Conservation (phyloP, 2,113 vertebrate genomes). For the Himantopus leucocephalus region DNA sequence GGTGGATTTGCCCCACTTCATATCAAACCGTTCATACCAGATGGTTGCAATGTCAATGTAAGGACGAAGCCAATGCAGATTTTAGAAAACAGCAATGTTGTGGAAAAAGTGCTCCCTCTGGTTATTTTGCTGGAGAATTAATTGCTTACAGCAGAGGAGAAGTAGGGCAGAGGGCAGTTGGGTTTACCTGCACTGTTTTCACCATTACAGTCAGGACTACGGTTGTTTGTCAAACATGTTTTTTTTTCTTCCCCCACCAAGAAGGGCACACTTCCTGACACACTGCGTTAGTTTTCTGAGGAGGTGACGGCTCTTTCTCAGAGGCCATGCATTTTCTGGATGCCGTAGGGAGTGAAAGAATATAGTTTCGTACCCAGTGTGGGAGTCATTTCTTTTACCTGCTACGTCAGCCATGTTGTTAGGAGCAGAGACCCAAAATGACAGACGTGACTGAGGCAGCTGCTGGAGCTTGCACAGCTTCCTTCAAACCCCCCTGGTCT, state of each 20-base stretch:
- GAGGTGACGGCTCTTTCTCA: background rate
- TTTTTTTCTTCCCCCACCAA: background rate
- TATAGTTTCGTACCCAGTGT: background rate
- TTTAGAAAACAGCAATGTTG: conserved; percentile 41
- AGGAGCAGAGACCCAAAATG: conserved; percentile 42
- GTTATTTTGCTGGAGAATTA: conserved; percentile 47
- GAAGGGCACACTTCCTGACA: background rate
- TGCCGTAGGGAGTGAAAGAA: background rate
- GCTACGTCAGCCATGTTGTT: conserved; percentile 38
- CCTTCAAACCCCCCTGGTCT: background rate
- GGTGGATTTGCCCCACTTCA: conserved; percentile 54
- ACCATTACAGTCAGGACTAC: background rate
- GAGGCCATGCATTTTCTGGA: background rate
- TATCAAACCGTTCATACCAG: conserved; percentile 23
- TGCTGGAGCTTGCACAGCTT: conserved; percentile 13
- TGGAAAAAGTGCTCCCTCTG: conserved; percentile 63
- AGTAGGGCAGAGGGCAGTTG: conserved; percentile 51
- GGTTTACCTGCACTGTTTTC: conserved; percentile 48
- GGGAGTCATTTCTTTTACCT: background rate
- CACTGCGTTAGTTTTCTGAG: background rate
- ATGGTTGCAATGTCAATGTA: conserved; percentile 68
- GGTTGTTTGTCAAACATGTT: background rate
- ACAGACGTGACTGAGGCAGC: conserved; percentile 27
- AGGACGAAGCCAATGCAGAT: conserved; percentile 57
- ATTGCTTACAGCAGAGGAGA: conserved; percentile 35